phyloP scores from a whole-genome alignment of 2,113 vertebrate species.

The Calyptomena viridis region DNA sequence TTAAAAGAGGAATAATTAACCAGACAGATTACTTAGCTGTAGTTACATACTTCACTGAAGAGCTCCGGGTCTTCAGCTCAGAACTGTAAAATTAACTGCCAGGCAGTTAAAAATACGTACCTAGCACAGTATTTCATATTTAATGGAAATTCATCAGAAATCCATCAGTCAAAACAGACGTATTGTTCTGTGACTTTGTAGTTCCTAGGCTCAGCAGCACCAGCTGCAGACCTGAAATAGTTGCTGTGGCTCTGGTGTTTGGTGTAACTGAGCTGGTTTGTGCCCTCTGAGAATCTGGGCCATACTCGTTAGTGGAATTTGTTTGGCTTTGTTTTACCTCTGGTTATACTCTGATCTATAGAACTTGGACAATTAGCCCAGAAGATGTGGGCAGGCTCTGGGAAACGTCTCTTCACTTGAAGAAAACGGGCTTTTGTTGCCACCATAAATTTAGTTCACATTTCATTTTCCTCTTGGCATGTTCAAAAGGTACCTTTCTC shows the following conservation, averaged over 20 bases:
- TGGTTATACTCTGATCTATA: neutral
- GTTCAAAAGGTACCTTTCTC: slow-evolving; percentile 9
- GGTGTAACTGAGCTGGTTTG: neutral
- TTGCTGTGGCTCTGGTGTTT: neutral
- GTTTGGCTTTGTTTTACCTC: slow-evolving; percentile 24
- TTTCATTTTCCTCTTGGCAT: slow-evolving; percentile 33
- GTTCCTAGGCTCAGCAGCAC: neutral
- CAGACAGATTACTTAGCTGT: neutral
- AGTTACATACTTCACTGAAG: neutral
- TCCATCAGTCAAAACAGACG: neutral
- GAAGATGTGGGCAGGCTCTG: neutral
- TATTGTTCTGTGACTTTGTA: neutral
- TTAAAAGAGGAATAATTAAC: slow-evolving; percentile 37
- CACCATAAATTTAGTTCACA: slow-evolving; percentile 26
- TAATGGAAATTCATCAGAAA: slow-evolving; percentile 48
- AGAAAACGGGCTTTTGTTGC: slow-evolving; percentile 16
- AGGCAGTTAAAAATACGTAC: slow-evolving; percentile 47
- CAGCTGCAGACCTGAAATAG: neutral
- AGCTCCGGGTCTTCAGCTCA: neutral
- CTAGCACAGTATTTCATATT: slow-evolving; percentile 34
- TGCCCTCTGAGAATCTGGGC: slow-evolving; percentile 2
- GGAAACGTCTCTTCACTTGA: neutral
- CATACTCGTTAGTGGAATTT: slow-evolving; percentile 5
- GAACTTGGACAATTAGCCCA: slow-evolving; percentile 41
- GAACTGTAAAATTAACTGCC: slow-evolving; percentile 29